phyloP scores from a whole-genome alignment of 2,888 invertebrate genomes.

The Xylophagus ater region DNA sequence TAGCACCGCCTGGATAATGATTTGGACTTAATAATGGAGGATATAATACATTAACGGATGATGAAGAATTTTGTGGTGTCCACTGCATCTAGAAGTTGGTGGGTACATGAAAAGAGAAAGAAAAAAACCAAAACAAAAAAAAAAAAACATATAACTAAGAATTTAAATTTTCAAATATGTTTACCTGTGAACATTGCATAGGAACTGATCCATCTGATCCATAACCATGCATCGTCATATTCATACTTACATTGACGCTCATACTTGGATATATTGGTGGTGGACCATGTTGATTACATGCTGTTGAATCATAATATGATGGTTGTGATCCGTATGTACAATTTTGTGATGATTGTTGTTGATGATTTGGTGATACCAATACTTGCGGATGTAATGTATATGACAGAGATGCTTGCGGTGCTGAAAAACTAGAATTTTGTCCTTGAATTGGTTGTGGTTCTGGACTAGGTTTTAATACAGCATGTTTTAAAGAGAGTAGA shows the following conservation, averaged over 20 bases:
- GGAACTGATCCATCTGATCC: constrained; percentile 35
- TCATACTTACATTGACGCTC: constrained; percentile 92
- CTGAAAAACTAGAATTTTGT: constrained; percentile 27
- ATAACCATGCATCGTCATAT: constrained; percentile 90
- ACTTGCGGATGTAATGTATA: constrained; percentile 50
- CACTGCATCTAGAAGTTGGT: constrained; percentile 55
- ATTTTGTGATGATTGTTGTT: constrained; percentile 21
- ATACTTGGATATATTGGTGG: constrained; percentile 71
- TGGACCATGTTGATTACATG: constrained; percentile 24
- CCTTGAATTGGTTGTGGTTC: constrained; percentile 42
- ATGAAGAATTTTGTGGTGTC: constrained; percentile 52
- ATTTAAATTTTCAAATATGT: constrained; percentile 2
- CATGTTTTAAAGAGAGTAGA: constrained; percentile 74
- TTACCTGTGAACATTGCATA: constrained; percentile 55
- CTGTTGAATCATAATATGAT: constrained; percentile 32
- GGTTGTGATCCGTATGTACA: constrained; percentile 12
- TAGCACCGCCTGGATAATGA: constrained; percentile 54
- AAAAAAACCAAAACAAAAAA: background rate
- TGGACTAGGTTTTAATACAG: constrained; percentile 64
- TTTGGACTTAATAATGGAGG: constrained; percentile 56
- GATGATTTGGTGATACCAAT: constrained; percentile 46
- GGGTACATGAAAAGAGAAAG: constrained; percentile 5
- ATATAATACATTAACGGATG: constrained; percentile 53
- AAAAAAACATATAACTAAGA: background rate
- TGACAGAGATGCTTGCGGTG: constrained; percentile 42